Evolutionary conservation across 2,888 invertebrate genomes (phyloP).

Genomic region (Junonia oenone): DNA sequence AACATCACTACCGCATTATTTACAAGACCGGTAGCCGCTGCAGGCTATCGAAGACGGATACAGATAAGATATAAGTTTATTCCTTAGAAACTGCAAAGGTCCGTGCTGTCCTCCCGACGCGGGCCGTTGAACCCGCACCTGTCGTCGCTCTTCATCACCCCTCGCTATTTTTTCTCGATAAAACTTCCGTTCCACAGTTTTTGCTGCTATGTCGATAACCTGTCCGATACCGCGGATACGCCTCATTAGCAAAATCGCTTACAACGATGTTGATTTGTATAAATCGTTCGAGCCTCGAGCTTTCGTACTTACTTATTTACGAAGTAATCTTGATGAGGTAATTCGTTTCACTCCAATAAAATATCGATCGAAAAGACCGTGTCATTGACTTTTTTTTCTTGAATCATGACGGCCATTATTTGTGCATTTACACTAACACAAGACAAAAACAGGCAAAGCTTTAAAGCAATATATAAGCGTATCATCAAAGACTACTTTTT

Average conservation of each 20-base stretch:
- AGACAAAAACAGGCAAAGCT: slow-evolving; percentile 17
- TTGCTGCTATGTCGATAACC: slow-evolving; percentile 68
- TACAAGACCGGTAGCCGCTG: slow-evolving; percentile 48
- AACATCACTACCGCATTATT: slow-evolving; percentile 37
- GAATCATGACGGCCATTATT: slow-evolving; percentile 21
- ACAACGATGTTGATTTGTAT: slow-evolving; percentile 47
- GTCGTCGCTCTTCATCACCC: slow-evolving; percentile 57
- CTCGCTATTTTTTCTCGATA: slow-evolving; percentile 64
- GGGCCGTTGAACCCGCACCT: slow-evolving; percentile 73
- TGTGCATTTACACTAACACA: slow-evolving; percentile 22
- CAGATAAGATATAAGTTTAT: slow-evolving; percentile 47
- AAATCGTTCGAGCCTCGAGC: slow-evolving; percentile 44
- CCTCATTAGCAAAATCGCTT: slow-evolving; percentile 67
- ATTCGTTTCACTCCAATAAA: slow-evolving; percentile 47
- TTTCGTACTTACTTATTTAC: slow-evolving; percentile 12
- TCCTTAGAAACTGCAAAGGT: slow-evolving; percentile 43
- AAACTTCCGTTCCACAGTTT: slow-evolving; percentile 69
- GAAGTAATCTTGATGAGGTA: slow-evolving; percentile 39
- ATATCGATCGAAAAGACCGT: slow-evolving; percentile 36
- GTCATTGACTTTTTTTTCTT: slow-evolving; percentile 49
- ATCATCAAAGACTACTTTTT: background rate
- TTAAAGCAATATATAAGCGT: background rate
- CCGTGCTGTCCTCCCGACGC: slow-evolving; percentile 33
- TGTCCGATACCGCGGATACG: slow-evolving; percentile 66
- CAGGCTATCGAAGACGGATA: slow-evolving; percentile 38